phyloP scores from a whole-genome alignment of 2,888 invertebrate genomes.

The Gymnocheta viridis region DNA sequence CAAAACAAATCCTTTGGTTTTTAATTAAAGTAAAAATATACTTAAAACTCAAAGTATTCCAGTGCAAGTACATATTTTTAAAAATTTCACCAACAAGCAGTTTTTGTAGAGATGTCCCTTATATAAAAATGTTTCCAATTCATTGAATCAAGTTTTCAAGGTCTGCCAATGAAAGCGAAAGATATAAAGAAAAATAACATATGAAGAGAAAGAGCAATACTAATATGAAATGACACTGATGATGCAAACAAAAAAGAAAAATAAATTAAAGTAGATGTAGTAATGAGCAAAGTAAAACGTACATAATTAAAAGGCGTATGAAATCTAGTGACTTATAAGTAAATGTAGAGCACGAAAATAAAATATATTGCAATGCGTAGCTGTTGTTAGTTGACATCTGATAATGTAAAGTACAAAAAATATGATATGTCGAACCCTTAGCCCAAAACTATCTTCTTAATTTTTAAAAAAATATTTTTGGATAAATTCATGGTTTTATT shows the following conservation, averaged over 20 bases:
- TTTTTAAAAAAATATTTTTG: no score
- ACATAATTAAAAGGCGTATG: slow-evolving; percentile 57
- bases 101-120: background rate
- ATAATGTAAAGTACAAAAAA: slow-evolving; percentile 41
- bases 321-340: slow-evolving; percentile 62
- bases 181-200: slow-evolving; percentile 29
- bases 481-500: no score
- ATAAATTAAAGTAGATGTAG: background rate
- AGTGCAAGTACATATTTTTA: no score
- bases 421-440: slow-evolving; percentile 19
- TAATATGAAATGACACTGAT: slow-evolving; percentile 22
- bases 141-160: slow-evolving; percentile 38
- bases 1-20: no score
- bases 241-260: slow-evolving; percentile 2
- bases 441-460: no score
- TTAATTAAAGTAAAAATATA: no score
- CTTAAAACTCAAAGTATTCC: no score
- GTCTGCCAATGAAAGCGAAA: slow-evolving; percentile 17
- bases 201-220: background rate
- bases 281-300: background rate
- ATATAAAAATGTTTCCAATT: background rate
- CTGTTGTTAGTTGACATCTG: slow-evolving; percentile 24
- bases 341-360: slow-evolving; percentile 25
- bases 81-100: no score
- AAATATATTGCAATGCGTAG: slow-evolving; percentile 32